Base-by-base conservation (phyloP, 2,113 vertebrate species). In the Theristicus caerulescens region DNA sequence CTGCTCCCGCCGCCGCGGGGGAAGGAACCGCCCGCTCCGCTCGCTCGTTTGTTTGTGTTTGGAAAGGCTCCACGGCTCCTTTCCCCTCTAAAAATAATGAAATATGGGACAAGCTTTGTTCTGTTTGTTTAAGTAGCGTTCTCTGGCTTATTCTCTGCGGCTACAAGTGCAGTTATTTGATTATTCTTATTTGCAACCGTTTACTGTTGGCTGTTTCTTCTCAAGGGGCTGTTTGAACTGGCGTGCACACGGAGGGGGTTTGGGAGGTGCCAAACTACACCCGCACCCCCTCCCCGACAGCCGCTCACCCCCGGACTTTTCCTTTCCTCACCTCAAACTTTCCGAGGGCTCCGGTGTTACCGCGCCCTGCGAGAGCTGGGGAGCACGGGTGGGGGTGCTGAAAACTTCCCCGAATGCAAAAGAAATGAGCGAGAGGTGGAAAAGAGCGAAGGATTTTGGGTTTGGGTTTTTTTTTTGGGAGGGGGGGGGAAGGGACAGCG, bases 61-160 rank as follows among this genome's bases (percentile, higher is more conserved):
- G 92, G 84, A 71, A 94, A 4, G 57, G 55, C 61, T 94, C 69
- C 87, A 7, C 89, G 31, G 77, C 72, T 95, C 86, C 36, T 74
- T 94, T 24, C 80, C 72, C 58, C 77, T 86, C 69, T 74, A 82
- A 96, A 95, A 96, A 93, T 84, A 64, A 91, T 84, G 94, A 96
- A 95, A 91, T 93, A 95, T 49, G 90, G 87, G 64, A 38, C 69
- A 17, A 84, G 93, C 90, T 93, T 62, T 38, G 72, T 74, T 91
- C 69, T 93, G 86, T 97, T 95, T 96, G 93, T 96, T 97, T 93
- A 93, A 96, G 95, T 91, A 96, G 93, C 86, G 1, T 93, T 91
- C 59, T 74, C 84, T 82, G 93, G 89, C 77, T 94, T 32, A 54
- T 96, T 95, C 77, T 83, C 61, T 25, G 91, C 49, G 77, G 91